Evolutionary conservation across 2,888 invertebrate species (phyloP).

Genomic region (Chloromyia formosa): DNA sequence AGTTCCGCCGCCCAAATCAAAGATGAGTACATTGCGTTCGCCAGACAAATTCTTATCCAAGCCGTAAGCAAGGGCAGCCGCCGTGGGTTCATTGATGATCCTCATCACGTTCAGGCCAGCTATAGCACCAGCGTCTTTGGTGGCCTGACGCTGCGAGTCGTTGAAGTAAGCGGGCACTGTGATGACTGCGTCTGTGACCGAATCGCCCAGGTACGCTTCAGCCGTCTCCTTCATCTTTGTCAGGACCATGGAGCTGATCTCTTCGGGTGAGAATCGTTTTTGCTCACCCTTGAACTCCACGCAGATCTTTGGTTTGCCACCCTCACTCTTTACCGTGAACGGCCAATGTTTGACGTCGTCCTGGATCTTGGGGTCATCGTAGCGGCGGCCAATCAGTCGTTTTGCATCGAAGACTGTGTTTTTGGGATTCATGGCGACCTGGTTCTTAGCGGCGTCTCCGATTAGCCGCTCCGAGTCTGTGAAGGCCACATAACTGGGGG

Average conservation of each 20-base stretch:
- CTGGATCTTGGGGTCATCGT: slow-evolving; percentile 80
- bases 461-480: slow-evolving; percentile 85
- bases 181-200: slow-evolving; percentile 79
- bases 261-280: slow-evolving; percentile 83
- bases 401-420: slow-evolving; percentile 87
- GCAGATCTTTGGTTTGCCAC: slow-evolving; percentile 77
- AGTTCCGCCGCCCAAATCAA: slow-evolving; percentile 86
- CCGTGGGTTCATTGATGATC: slow-evolving; percentile 91
- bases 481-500: slow-evolving; percentile 88
- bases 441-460: slow-evolving; percentile 88
- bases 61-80: slow-evolving; percentile 87
- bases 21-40: slow-evolving; percentile 78
- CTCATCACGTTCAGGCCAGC: slow-evolving; percentile 87
- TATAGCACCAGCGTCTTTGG: slow-evolving; percentile 88
- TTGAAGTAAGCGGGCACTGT: slow-evolving; percentile 88
- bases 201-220: slow-evolving; percentile 78
- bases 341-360: slow-evolving; percentile 88
- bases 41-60: slow-evolving; percentile 78
- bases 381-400: slow-evolving; percentile 82
- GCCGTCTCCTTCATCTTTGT: slow-evolving; percentile 86
- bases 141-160: slow-evolving; percentile 83
- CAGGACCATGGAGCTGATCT: slow-evolving; percentile 85
- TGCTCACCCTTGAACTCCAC: slow-evolving; percentile 78
- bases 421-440: slow-evolving; percentile 81
- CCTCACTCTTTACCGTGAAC: slow-evolving; percentile 72